Evolutionary conservation across 2,113 vertebrate genomes (phyloP), one percentile per base, ranked within the genome.

Genomic region (Dasypus novemcinctus): DNA sequence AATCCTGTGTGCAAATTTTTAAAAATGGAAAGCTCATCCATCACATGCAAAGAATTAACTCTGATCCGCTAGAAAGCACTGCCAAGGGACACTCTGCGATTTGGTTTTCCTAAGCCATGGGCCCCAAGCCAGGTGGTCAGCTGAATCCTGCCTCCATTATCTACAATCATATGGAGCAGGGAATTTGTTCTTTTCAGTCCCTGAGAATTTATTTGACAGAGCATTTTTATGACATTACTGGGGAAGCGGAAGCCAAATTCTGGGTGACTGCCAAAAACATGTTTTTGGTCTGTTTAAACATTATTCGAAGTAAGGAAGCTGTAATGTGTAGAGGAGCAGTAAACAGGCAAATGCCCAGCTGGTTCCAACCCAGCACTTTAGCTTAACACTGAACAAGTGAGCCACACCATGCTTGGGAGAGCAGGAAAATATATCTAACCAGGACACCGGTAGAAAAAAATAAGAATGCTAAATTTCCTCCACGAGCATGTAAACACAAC

Each of bases 211-310:
- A 97, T 97, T 93, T 91, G 72, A 95, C 54, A 91, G 83, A 63
- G 27, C n/a, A 29, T 76, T 59, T 87, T 97, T 93, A 97, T 92
- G 69, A 93, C 27, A 91, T 54, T 59, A 89, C 71, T 31, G 1
- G 49, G 63, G 79, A 97, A 97, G 94, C 1, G 23, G 96, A 96
- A 93, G 36, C 21, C 96, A 93, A 96, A 68, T 6, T 29, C 43
- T 82, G 87, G 21, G 10, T 80, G 90, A 68, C n/a, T 90, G 33
- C 74, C 91, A 84, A 54, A 66, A 85, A 52, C 64, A 54, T 91
- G 91, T 27, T 96, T 89, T 97, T 63, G 66, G 88, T 61, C 93
- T 63, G 49, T 61, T 93, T 76, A 17, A 75, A 94, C 57, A 76
- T 71, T 68, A 27, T 83, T 72, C 89, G 86, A 91, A 93, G 90